Evolutionary conservation across 2,797 vertebrate species (phyloP).

Genomic region (Pipistrellus pygmaeus): DNA sequence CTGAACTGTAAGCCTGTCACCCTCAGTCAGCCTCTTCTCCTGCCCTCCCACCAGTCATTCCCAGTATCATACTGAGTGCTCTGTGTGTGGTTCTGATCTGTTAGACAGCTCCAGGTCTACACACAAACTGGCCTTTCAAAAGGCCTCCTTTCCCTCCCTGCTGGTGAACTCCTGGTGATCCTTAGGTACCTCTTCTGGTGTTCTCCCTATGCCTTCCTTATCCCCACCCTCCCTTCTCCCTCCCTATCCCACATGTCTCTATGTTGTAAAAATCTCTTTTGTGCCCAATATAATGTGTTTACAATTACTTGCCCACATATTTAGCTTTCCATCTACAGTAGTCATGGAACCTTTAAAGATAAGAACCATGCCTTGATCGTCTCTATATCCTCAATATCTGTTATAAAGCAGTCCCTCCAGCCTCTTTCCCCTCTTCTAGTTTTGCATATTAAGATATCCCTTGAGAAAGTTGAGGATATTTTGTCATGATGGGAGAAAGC

Average conservation of each 20-base stretch:
- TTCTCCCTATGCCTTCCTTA: not conserved
- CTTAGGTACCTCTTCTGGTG: not conserved
- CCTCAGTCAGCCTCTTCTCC: not conserved
- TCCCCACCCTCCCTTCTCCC: not conserved
- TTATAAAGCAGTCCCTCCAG: not conserved
- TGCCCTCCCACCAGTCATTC: not conserved
- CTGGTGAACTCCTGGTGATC: not conserved
- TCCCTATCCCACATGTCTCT: not conserved
- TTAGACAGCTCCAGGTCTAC: not conserved
- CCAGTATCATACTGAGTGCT: not conserved
- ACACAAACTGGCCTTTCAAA: not conserved
- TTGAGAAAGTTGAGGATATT: not conserved
- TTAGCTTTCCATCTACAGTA: not conserved
- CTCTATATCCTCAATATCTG: not conserved
- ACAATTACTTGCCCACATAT: not conserved
- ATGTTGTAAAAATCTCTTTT: not conserved
- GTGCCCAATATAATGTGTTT: not conserved
- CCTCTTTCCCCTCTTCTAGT: not conserved
- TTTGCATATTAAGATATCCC: not conserved
- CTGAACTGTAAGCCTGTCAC: not conserved
- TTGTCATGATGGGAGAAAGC: not conserved
- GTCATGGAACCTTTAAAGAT: not conserved
- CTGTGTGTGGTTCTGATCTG: too few relatives aligned
- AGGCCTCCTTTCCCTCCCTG: not conserved
- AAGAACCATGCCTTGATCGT: not conserved